Evolutionary conservation across 2,797 vertebrate species (phyloP), one percentile per base, ranked within the genome.

Genomic region (Triplophysa yarkandensis): DNA sequence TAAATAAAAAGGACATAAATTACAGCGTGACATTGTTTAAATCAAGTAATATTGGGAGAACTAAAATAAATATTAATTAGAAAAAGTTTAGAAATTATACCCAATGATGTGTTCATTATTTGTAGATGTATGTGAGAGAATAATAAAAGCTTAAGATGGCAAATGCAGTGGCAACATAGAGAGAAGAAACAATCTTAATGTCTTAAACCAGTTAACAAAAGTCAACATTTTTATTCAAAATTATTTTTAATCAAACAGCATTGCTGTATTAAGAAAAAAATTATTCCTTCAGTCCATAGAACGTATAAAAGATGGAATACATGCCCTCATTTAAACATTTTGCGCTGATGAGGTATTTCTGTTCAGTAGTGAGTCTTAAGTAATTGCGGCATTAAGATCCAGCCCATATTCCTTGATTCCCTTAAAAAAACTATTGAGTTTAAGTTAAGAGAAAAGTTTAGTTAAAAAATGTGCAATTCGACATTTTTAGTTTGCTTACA

Each of bases 1-100:
- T 70, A 80, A 77, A 71, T 81, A 68, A 69, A n/a, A 55, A 65
- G 73, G 36, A 62, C 39, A 19, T 77, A 41, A 77, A 17, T 13
- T 8, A 46, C 34, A 44, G 50, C 46, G 66, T 52, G 73, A 34
- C 36, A 54, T 46, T 64, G 60, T 78, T 76, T 28, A 27, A 54
- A 25, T 54, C 13, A 48, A 46, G 39, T 46, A 19, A 2, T 10
- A 52, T 52, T 25, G 4, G 14, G 5, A 27, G 13, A 54, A 27
- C 10, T 2, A 27, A 54, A 54, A 54, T 54, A 27, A 27, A 54
- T 21, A 27, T 27, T 1, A 27, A 14, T 27, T 25, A n/a, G 4
- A 54, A 54, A 54, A 54, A 54, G 25, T 27, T 9, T 54, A 27
- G 13, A 23, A 54, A 27, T 27, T 7, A 54, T 27, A 39, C 11